Evolutionary conservation across 2,113 vertebrate genomes (phyloP).

Genomic region (Scolopax mira): DNA sequence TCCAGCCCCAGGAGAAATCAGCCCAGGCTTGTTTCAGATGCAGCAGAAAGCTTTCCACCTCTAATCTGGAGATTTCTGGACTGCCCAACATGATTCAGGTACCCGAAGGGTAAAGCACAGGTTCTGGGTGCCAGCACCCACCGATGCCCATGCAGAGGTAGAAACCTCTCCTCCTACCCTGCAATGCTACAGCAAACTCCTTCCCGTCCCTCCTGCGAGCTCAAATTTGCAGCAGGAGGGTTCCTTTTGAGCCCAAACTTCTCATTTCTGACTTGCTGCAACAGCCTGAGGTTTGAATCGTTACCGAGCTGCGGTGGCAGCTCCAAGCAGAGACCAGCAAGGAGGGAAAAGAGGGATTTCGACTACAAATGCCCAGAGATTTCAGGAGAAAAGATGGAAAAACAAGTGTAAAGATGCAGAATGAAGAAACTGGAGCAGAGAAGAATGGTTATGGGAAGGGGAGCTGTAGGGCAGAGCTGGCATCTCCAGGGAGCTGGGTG

Average conservation of each 20-base stretch:
- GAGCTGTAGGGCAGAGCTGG: not conserved
- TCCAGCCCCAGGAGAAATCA: not conserved
- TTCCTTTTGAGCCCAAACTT: not conserved
- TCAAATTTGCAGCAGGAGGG: not conserved
- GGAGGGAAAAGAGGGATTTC: not conserved
- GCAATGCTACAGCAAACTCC: not conserved
- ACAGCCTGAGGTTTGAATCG: not conserved
- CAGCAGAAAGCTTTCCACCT: not conserved
- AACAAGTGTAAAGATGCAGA: not conserved
- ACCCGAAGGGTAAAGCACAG: not conserved
- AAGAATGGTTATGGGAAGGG: not conserved
- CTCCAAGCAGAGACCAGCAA: not conserved
- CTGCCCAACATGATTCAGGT: not conserved
- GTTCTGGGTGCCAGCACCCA: not conserved
- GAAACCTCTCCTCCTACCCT: not conserved
- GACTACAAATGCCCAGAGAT: not conserved
- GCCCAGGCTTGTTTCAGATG: not conserved
- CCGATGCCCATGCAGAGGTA: rapidly evolving
- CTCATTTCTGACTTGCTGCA: not conserved
- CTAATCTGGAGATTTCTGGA: not conserved
- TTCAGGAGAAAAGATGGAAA: not conserved
- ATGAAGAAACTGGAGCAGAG: not conserved
- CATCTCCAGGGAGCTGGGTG: not conserved
- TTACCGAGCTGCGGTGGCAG: rapidly evolving
- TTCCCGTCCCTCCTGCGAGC: not conserved